phyloP scores from a whole-genome alignment of 2,797 vertebrate genomes.

The Helicolenus hilgendorfi region DNA sequence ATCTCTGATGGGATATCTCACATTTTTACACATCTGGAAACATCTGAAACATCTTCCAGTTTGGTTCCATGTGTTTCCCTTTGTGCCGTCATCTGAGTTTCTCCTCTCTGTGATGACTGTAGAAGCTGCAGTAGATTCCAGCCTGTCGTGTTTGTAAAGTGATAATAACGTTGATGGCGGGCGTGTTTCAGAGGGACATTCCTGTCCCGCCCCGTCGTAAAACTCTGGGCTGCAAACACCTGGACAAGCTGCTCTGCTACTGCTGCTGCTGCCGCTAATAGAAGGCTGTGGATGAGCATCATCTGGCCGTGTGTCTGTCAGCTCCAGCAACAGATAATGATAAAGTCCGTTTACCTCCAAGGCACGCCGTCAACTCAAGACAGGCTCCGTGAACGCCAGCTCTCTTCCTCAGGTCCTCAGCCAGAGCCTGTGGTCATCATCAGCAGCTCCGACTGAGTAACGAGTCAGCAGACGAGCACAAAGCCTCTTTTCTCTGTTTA shows the following conservation, averaged over 20 bases:
- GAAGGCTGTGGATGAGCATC: background rate
- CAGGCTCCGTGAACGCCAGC: constrained; percentile 21
- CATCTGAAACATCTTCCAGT: too few species aligned
- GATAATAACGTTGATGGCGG: constrained; percentile 18
- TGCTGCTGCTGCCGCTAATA: background rate
- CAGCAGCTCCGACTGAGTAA: too few species aligned
- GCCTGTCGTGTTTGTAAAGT: constrained; percentile 23
- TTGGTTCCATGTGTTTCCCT: too few species aligned
- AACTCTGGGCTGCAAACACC: constrained; percentile 77
- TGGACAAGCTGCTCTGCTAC: constrained; percentile 61
- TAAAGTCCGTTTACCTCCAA: constrained; percentile 52
- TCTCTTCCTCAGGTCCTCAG: constrained; percentile 1
- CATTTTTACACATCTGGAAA: too few species aligned
- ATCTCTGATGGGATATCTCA: too few species aligned
- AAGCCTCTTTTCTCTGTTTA: constrained; percentile 48
- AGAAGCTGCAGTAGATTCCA: background rate
- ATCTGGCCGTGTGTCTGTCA: constrained; percentile 47
- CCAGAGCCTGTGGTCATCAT: constrained; percentile 19
- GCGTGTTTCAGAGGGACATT: constrained; percentile 71
- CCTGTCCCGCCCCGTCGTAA: constrained; percentile 77
- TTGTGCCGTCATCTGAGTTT: too few species aligned
- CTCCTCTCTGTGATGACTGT: background rate
- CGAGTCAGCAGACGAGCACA: constrained; percentile 25
- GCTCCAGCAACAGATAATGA: constrained; percentile 33
- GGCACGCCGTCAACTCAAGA: constrained; percentile 31